A percentile compares a stretch with the other conserved stretches of the same genome.
Conservation (phyloP, 2,113 vertebrate species). For the Xyrauchen texanus region DNA sequence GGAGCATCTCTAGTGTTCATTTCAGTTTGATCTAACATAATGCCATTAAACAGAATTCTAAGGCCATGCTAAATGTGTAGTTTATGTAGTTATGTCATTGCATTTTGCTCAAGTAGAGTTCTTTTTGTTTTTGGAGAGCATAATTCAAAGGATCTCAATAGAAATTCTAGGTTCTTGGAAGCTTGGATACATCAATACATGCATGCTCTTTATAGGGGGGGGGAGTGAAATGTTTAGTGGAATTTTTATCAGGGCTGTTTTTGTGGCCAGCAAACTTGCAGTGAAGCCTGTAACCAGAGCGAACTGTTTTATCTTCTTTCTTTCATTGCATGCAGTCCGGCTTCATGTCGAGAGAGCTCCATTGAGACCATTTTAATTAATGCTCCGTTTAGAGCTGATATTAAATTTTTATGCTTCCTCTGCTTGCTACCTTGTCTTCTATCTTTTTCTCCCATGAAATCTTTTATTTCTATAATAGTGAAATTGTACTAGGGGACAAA, state of each 20-base stretch:
- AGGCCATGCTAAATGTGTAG: no score
- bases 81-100: no score
- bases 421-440: conserved; percentile 28
- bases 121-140: no score
- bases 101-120: no score
- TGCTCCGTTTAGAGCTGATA: conserved; percentile 55
- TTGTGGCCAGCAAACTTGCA: conserved; percentile 6
- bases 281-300: conserved; percentile 49
- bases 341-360: conserved; percentile 55
- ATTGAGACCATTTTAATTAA: conserved; percentile 67
- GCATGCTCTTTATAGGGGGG: no score
- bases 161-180: no score
- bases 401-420: not conserved
- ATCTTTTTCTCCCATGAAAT: conserved; percentile 33
- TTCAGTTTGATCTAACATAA: no score
- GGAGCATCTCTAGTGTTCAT: no score
- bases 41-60: no score
- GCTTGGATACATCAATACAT: no score
- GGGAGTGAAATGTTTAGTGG: not conserved
- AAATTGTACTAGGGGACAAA: not conserved
- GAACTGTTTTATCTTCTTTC: conserved; percentile 34
- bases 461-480: not conserved
- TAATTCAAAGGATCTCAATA: no score
- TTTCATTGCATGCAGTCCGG: conserved; percentile 37
- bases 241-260: conserved; percentile 3